A percentile compares a stretch with the other conserved stretches of the same genome.
Evolutionary conservation across 2,113 vertebrate genomes (phyloP).

Genomic region (Dipodomys merriami): DNA sequence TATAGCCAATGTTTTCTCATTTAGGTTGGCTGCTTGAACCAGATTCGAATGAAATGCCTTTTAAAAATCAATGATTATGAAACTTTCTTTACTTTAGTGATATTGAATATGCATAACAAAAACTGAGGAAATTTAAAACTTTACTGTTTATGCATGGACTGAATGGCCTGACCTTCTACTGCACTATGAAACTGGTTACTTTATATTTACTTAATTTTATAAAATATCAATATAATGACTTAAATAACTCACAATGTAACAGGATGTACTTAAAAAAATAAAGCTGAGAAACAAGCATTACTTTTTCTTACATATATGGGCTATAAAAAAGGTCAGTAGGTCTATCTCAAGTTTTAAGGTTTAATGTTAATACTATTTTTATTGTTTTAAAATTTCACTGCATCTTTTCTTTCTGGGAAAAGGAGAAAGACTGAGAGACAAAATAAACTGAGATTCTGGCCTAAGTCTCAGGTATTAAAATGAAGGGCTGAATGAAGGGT

Average conservation of each 20-base stretch:
- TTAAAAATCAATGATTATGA: slow-evolving; percentile 49
- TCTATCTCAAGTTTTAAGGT: slow-evolving; percentile 63
- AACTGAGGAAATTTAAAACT: not conserved
- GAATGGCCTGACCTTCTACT: not conserved
- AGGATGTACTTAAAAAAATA: slow-evolving; percentile 52
- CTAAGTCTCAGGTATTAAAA: slow-evolving; percentile 64
- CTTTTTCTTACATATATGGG: slow-evolving; percentile 59
- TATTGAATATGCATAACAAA: slow-evolving; percentile 1
- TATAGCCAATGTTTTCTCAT: slow-evolving; percentile 65
- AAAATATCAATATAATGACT: slow-evolving; percentile 66
- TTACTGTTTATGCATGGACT: slow-evolving; percentile 35
- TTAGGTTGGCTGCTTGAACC: slow-evolving; percentile 68
- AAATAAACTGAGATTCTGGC: slow-evolving; percentile 64
- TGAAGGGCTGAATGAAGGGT: slow-evolving; percentile 44
- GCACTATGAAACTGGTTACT: slow-evolving; percentile 44
- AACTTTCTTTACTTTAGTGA: slow-evolving; percentile 49
- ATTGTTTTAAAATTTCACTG: slow-evolving; percentile 41
- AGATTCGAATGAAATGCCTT: slow-evolving; percentile 61
- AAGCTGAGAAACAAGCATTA: slow-evolving; percentile 33
- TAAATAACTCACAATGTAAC: slow-evolving; percentile 47
- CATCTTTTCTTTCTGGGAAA: slow-evolving; percentile 64
- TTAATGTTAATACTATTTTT: slow-evolving; percentile 55
- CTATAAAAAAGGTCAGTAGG: slow-evolving; percentile 65
- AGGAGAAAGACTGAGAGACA: slow-evolving; percentile 47
- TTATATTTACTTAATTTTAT: slow-evolving; percentile 69